Evolutionary conservation across 2,113 vertebrate species (phyloP).

Genomic region (cattle (Bos taurus)): DNA sequence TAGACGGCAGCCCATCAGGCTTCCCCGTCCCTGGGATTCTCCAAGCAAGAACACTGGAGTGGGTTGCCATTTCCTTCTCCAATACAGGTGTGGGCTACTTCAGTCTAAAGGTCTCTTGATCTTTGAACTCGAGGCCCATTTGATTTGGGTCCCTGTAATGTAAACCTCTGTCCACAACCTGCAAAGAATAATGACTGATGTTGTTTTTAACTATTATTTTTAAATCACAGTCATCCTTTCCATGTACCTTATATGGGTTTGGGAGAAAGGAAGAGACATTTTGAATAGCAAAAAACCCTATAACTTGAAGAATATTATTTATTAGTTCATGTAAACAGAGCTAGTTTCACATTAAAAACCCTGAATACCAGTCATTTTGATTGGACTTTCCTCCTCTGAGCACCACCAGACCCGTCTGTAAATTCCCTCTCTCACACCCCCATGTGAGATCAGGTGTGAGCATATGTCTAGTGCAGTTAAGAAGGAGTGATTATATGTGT

Average conservation of each 20-base stretch:
- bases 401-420: neutral
- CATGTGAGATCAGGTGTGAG: neutral
- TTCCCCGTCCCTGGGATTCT: too few species aligned
- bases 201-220: neutral
- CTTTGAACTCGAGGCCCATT: neutral
- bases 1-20: too few species aligned
- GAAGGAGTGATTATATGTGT: neutral
- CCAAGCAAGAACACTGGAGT: too few species aligned
- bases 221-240: neutral
- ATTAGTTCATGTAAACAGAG: slow-evolving; percentile 7
- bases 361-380: neutral
- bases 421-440: neutral
- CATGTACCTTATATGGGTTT: neutral
- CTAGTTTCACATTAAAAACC: neutral
- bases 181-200: neutral
- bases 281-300: neutral
- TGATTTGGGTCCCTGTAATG: neutral
- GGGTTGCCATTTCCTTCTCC: too few species aligned
- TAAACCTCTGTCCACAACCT: neutral
- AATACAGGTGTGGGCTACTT: neutral
- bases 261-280: neutral
- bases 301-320: neutral
- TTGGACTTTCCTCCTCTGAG: neutral
- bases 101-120: neutral
- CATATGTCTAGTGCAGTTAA: neutral